Conservation (phyloP, 2,888 invertebrate species). For the Neocrepidodera transversa region DNA sequence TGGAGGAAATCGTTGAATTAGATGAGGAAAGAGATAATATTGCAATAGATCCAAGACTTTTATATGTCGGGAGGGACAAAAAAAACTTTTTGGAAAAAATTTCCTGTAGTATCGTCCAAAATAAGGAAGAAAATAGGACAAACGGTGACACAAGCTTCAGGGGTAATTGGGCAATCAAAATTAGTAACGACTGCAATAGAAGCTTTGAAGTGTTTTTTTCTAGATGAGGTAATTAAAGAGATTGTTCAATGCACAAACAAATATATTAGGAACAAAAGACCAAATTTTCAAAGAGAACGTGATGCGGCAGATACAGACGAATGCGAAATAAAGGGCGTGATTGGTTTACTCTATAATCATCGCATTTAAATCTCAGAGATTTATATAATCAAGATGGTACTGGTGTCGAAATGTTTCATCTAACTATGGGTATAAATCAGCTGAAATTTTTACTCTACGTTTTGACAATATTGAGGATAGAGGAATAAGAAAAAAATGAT, state of each 20-base stretch:
- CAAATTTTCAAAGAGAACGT: constrained; percentile 12
- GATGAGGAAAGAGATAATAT: too few species aligned
- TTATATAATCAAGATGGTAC: constrained; percentile 14
- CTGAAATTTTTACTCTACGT: constrained; percentile 13
- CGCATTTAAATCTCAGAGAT: constrained; percentile 12
- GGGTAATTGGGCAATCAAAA: too few species aligned
- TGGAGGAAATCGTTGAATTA: too few species aligned
- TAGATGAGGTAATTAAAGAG: too few species aligned
- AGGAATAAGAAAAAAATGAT: constrained; percentile 17
- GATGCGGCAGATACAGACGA: constrained; percentile 14
- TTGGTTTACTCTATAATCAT: constrained; percentile 10
- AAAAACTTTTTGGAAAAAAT: constrained; percentile 11
- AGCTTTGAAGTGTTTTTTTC: too few species aligned
- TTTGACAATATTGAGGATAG: constrained; percentile 19
- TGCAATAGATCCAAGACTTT: too few species aligned
- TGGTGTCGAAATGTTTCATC: constrained; percentile 15
- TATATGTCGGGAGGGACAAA: too few species aligned
- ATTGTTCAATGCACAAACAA: too few species aligned
- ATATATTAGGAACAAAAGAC: too few species aligned
- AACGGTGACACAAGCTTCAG: too few species aligned
- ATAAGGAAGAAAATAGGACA: too few species aligned
- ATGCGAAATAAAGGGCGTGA: constrained; percentile 5
- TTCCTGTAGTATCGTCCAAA: constrained; percentile 11
- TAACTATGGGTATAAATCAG: constrained; percentile 18
- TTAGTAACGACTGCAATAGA: too few species aligned